Conservation (phyloP, 2,888 invertebrate genomes). For the Aphelenchoides bicaudatus region DNA sequence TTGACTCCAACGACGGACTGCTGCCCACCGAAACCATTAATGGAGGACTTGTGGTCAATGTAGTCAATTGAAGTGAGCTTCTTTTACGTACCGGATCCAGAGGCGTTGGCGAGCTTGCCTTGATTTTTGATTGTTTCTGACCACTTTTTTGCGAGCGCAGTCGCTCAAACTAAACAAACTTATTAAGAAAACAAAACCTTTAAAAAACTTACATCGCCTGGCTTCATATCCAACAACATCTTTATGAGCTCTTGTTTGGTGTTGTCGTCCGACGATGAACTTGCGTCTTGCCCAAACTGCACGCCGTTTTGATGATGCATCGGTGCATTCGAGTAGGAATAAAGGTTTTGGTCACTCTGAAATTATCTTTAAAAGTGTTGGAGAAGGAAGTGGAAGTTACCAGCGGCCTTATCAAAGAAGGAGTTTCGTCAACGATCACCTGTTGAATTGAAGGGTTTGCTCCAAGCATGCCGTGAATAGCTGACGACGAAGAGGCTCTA, state of each 20-base stretch:
- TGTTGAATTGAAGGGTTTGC: not conserved
- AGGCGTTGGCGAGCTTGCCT: slow-evolving; percentile 17
- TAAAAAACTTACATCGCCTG: slow-evolving; percentile 25
- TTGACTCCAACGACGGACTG: not conserved
- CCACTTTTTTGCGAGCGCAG: not conserved
- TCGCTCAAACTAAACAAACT: slow-evolving; percentile 7
- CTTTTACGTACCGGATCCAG: slow-evolving; percentile 13
- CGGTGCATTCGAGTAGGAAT: no score
- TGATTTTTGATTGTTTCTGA: not conserved
- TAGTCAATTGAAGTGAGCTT: not conserved
- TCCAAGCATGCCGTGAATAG: not conserved
- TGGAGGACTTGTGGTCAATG: not conserved
- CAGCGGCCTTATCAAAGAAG: not conserved
- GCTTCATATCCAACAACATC: slow-evolving; percentile 37
- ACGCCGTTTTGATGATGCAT: not conserved
- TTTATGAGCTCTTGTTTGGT: slow-evolving; percentile 46
- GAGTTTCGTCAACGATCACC: not conserved
- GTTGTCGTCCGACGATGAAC: not conserved
- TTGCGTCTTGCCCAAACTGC: not conserved
- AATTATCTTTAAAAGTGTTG: not conserved
- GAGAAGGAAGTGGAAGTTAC: not conserved
- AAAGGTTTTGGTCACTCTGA: not conserved
- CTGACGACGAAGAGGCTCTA: not conserved
- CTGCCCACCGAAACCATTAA: slow-evolving; percentile 1
- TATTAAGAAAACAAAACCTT: slow-evolving; percentile 4